These are phyloP conservation scores for Danio aesculapii DNA, from an alignment of 2,797 vertebrate genomes.

Conservation along the genomic window DNA sequence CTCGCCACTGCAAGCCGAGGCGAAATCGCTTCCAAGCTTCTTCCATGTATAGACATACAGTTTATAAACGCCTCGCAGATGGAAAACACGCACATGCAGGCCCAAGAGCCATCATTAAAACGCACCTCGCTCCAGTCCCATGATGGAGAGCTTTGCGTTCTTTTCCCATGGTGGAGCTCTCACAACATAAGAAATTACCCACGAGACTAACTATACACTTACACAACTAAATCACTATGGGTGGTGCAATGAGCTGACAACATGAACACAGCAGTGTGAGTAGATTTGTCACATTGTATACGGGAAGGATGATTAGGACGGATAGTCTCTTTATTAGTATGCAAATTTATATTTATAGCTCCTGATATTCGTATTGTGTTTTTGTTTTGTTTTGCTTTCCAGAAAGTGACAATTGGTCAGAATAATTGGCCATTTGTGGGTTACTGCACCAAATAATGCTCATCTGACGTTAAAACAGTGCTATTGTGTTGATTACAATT, in stretches of 20 bases:
- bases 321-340: no score
- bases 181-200: conserved; percentile 37
- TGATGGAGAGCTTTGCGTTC: conserved; percentile 35
- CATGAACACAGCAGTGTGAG: background rate
- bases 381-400: no score
- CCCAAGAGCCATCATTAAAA: conserved; percentile 59
- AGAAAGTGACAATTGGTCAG: no score
- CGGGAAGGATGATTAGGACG: no score
- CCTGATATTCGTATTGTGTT: no score
- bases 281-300: no score
- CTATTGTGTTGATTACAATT: no score
- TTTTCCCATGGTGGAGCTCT: conserved; percentile 31
- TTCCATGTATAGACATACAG: conserved; percentile 27
- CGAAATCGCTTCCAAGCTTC: conserved; percentile 41
- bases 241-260: conserved; percentile 25
- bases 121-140: conserved; percentile 33
- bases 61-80: conserved; percentile 10
- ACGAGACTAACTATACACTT: conserved; percentile 38
- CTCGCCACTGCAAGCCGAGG: conserved; percentile 62
- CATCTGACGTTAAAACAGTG: no score
- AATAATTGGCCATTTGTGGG: no score
- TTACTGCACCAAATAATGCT: no score
- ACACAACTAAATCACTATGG: conserved; percentile 32
- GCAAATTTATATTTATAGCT: no score
- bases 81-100: conserved; percentile 36